These are phyloP conservation scores for Copsychus sechellarum DNA, from an alignment of 2,113 vertebrate species.

Conservation along the genomic window DNA sequence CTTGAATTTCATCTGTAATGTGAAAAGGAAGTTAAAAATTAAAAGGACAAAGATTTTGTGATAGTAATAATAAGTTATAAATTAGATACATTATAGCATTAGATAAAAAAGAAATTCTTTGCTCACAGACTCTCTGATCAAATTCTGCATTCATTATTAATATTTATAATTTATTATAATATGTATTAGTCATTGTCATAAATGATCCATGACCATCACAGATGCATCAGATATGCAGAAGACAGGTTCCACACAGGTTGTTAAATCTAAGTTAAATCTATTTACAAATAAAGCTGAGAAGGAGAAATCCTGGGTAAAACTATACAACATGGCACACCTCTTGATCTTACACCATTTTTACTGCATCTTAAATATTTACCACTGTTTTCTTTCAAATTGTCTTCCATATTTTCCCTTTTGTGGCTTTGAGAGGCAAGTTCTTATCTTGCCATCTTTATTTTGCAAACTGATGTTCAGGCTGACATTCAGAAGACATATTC, in stretches of 20 bases:
- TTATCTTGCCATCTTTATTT: background rate
- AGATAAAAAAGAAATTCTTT: slow-evolving; percentile 15
- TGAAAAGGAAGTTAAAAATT: background rate
- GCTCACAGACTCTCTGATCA: slow-evolving; percentile 19
- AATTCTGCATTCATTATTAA: slow-evolving; percentile 23
- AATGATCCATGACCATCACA: background rate
- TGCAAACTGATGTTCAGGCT: background rate
- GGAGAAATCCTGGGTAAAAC: background rate
- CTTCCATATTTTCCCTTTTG: background rate
- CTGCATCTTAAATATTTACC: background rate
- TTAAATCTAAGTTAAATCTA: background rate
- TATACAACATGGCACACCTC: background rate
- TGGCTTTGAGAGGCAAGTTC: background rate
- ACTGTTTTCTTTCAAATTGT: background rate
- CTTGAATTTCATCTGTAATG: background rate
- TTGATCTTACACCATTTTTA: background rate
- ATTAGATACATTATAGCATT: background rate
- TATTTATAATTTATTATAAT: background rate
- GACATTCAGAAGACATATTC: background rate
- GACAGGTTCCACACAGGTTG: background rate
- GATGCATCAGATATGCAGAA: background rate
- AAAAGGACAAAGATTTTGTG: background rate
- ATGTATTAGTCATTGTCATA: slow-evolving; percentile 19
- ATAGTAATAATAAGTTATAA: background rate
- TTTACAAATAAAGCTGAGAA: background rate